A percentile compares a stretch with the other conserved stretches of the same genome.
phyloP scores from a whole-genome alignment of 2,113 vertebrate genomes.

The Neolamprologus sp. region DNA sequence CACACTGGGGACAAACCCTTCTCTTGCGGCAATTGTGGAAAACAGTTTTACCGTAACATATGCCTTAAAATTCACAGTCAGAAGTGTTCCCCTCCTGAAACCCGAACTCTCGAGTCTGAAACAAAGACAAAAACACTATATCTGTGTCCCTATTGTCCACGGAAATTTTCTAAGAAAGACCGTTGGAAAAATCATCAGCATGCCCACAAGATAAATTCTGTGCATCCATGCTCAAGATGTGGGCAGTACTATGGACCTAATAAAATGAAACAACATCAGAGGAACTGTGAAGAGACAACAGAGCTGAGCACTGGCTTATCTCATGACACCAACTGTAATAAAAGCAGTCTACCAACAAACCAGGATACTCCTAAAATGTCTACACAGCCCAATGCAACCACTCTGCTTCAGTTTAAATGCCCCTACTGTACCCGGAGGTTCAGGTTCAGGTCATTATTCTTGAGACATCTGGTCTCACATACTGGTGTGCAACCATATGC shows the following conservation, averaged over 20 bases:
- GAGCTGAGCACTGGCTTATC: not conserved
- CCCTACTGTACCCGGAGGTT: conserved; percentile 61
- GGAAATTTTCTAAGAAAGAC: conserved; percentile 28
- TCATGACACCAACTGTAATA: not conserved
- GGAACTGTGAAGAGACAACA: not conserved
- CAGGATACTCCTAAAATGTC: not conserved
- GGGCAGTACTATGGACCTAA: conserved; percentile 52
- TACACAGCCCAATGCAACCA: not conserved
- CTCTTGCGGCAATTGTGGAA: conserved; percentile 61
- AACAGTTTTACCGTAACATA: conserved; percentile 45
- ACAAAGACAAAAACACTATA: not conserved
- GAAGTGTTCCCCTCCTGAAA: conserved; percentile 22
- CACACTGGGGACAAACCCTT: conserved; percentile 67
- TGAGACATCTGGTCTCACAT: conserved; percentile 60
- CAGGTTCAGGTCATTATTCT: conserved; percentile 44
- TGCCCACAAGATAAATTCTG: conserved; percentile 49
- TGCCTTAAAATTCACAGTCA: conserved; percentile 41
- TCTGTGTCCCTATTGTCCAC: conserved; percentile 56
- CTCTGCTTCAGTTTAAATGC: conserved; percentile 40
- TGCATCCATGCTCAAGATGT: conserved; percentile 60
- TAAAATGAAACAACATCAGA: conserved; percentile 45
- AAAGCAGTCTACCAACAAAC: not conserved
- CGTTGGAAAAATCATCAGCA: conserved; percentile 45
- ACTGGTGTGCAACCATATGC: conserved; percentile 39
- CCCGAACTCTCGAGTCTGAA: not conserved